Evolutionary conservation across 2,888 invertebrate species (phyloP).

Genomic region (Bombyx huttoni): DNA sequence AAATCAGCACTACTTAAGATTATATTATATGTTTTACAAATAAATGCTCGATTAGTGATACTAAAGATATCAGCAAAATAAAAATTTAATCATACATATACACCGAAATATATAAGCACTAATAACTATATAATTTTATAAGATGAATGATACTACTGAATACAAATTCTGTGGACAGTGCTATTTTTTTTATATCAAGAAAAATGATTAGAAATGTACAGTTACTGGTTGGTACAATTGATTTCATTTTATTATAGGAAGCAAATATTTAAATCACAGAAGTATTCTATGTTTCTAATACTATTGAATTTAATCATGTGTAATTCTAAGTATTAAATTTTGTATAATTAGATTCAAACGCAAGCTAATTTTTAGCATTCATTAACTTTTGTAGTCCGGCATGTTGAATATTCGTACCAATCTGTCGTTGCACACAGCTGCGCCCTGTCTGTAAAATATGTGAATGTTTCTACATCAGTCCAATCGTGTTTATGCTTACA

Average conservation of each 20-base stretch:
- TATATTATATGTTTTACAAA: constrained; percentile 15
- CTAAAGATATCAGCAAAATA: constrained; percentile 22
- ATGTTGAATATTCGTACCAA: constrained; percentile 55
- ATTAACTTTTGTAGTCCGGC: constrained; percentile 54
- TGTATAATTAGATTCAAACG: constrained; percentile 32
- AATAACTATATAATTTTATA: neutral
- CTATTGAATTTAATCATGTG: constrained; percentile 1
- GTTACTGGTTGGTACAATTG: neutral
- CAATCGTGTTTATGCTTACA: no score
- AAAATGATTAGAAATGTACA: neutral
- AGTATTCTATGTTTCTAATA: constrained; percentile 1
- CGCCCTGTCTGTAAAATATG: constrained; percentile 27
- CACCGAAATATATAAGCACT: constrained; percentile 22
- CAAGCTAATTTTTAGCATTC: constrained; percentile 48
- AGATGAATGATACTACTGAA: neutral
- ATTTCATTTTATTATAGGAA: constrained; percentile 1
- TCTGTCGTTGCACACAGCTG: constrained; percentile 65
- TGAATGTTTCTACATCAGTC: no score
- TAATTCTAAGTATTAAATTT: constrained; percentile 22
- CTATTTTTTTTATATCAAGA: neutral
- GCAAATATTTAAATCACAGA: constrained; percentile 2
- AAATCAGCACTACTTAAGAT: neutral
- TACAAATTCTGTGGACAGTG: neutral
- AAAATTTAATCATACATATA: constrained; percentile 26
- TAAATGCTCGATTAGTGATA: constrained; percentile 37